phyloP scores from a whole-genome alignment of 2,797 vertebrate genomes.

The Pseudocheirus occidentalis region DNA sequence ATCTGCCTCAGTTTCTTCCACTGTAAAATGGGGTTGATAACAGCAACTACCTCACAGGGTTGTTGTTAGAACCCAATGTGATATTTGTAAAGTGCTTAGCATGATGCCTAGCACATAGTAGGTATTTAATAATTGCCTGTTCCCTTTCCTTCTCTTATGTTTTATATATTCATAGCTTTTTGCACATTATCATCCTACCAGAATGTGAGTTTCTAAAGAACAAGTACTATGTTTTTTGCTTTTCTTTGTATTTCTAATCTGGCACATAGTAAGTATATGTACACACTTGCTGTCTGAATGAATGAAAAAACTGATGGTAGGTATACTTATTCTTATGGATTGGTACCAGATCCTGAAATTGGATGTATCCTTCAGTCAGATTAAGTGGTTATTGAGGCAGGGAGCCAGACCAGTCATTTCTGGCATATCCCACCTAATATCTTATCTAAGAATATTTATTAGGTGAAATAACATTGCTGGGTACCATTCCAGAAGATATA shows the following conservation, averaged over 20 bases:
- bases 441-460: not conserved
- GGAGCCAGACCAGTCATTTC: not conserved
- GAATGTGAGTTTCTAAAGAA: not conserved
- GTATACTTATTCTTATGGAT: not conserved
- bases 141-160: not conserved
- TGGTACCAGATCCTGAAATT: not conserved
- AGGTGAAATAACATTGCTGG: not conserved
- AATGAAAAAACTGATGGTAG: not conserved
- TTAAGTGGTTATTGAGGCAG: not conserved
- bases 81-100: not conserved
- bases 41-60: not conserved
- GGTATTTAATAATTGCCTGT: not conserved
- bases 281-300: not conserved
- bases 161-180: not conserved
- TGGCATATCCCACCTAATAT: not conserved
- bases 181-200: no score
- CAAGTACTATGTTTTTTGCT: not conserved
- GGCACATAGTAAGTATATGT: no score
- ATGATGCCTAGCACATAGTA: not conserved
- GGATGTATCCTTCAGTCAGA: not conserved
- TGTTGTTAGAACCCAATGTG: not conserved
- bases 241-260: not conserved
- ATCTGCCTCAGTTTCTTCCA: not conserved
- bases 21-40: not conserved
- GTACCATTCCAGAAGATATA: not conserved